Conservation (phyloP, 1,140 invertebrate genomes). For the Paraescarpia echinospica region DNA sequence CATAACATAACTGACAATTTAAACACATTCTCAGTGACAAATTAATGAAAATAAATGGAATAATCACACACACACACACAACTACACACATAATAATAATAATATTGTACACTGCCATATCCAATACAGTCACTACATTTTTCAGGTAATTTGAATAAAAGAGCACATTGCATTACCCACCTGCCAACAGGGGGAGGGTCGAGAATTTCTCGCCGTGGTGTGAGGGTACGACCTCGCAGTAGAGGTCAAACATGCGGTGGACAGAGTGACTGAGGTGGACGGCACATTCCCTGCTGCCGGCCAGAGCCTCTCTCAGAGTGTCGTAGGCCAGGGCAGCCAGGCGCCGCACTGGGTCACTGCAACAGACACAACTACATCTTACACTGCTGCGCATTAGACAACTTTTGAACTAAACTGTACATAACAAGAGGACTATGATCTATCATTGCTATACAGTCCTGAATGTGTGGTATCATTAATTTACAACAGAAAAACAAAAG, state of each 20-base stretch:
- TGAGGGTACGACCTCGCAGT: slow-evolving; percentile 74
- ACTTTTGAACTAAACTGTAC: too few relatives aligned
- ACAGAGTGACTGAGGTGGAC: slow-evolving; percentile 71
- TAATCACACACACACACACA: neutral
- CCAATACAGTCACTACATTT: too few relatives aligned
- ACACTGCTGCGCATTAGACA: too few relatives aligned
- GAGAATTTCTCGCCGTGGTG: slow-evolving; percentile 77
- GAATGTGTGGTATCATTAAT: too few relatives aligned
- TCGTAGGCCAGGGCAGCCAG: slow-evolving; percentile 71
- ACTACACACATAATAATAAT: too few relatives aligned
- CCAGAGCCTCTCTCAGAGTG: slow-evolving; percentile 71
- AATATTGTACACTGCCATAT: too few relatives aligned
- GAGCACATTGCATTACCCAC: slow-evolving; percentile 52
- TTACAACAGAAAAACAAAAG: too few relatives aligned
- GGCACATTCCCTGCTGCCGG: slow-evolving; percentile 62
- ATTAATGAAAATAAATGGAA: neutral
- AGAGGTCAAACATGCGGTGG: slow-evolving; percentile 76
- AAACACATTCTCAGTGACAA: neutral
- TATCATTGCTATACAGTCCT: too few relatives aligned
- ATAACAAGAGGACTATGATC: too few relatives aligned
- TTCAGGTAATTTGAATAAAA: too few relatives aligned
- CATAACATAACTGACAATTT: neutral
- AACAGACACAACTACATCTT: slow-evolving; percentile 27
- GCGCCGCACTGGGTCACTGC: slow-evolving; percentile 58
- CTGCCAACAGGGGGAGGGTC: slow-evolving; percentile 81